These are phyloP conservation scores for Phaonia tiefii DNA, from an alignment of 2,888 invertebrate species.

Conservation along the genomic window DNA sequence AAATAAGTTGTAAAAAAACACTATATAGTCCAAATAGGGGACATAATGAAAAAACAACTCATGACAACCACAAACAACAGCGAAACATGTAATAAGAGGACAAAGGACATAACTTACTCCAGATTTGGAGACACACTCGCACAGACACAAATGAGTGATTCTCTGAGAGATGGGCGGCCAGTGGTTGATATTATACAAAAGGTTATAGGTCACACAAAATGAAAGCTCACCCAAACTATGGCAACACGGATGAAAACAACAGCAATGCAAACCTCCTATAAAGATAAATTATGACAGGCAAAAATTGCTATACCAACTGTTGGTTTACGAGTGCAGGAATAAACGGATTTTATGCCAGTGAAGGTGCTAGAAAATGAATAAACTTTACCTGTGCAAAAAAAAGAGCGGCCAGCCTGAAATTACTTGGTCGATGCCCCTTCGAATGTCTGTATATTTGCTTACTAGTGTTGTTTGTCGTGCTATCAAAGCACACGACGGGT, in stretches of 20 bases:
- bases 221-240: slow-evolving; percentile 10
- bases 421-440: too few species aligned
- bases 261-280: slow-evolving; percentile 1
- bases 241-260: slow-evolving; percentile 18
- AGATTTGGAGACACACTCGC: slow-evolving; percentile 25
- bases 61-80: slow-evolving; percentile 62
- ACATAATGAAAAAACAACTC: slow-evolving; percentile 50
- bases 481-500: too few species aligned
- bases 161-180: slow-evolving; percentile 1
- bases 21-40: slow-evolving; percentile 37
- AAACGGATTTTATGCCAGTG: too few species aligned
- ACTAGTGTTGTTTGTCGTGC: too few species aligned
- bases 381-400: too few species aligned
- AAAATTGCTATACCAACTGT: slow-evolving; percentile 19
- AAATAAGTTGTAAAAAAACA: slow-evolving; percentile 40
- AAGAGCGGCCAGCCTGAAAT: too few species aligned
- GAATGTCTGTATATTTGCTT: too few species aligned
- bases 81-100: slow-evolving; percentile 28
- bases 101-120: slow-evolving; percentile 46
- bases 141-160: too few species aligned
- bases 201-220: slow-evolving; percentile 54
- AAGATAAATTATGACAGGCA: slow-evolving; percentile 31
- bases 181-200: slow-evolving; percentile 41
- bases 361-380: slow-evolving; percentile 10
- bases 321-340: not conserved